Percentiles rank a stretch among this genome's conserved stretches.
phyloP scores from a whole-genome alignment of 2,797 vertebrate species.

The Sebastes reedi region DNA sequence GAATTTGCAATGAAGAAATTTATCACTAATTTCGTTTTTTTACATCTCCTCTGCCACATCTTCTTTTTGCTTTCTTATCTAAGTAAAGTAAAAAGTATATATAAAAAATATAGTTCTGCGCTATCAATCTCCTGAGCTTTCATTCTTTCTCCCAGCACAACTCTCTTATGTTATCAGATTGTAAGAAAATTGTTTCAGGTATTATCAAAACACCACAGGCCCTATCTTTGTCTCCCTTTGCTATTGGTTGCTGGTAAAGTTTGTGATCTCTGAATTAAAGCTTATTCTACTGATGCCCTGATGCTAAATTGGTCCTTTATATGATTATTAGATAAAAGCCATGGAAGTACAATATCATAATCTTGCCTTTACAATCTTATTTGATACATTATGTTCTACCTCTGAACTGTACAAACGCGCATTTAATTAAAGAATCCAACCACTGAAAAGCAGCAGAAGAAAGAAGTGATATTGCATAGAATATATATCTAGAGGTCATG shows the following conservation, averaged over 20 bases:
- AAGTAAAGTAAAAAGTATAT: neutral
- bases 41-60: neutral
- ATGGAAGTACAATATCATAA: neutral
- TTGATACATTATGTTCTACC: neutral
- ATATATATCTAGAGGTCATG: constrained; percentile 16
- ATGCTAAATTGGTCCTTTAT: neutral
- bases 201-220: constrained; percentile 20
- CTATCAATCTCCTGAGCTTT: constrained; percentile 15
- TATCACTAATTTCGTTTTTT: neutral
- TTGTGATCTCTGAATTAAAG: constrained; percentile 20
- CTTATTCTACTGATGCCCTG: neutral
- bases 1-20: neutral
- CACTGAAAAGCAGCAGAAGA: neutral
- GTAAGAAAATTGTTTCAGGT: constrained; percentile 25
- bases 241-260: constrained; percentile 7
- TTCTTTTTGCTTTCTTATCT: neutral
- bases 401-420: neutral
- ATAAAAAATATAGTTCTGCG: neutral
- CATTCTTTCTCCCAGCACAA: neutral
- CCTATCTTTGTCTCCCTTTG: neutral
- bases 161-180: constrained; percentile 35
- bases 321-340: neutral
- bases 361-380: neutral
- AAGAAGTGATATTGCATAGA: neutral
- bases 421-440: neutral